These are phyloP conservation scores for Phortica variegata DNA, from an alignment of 1,140 invertebrate species.

Conservation along the genomic window DNA sequence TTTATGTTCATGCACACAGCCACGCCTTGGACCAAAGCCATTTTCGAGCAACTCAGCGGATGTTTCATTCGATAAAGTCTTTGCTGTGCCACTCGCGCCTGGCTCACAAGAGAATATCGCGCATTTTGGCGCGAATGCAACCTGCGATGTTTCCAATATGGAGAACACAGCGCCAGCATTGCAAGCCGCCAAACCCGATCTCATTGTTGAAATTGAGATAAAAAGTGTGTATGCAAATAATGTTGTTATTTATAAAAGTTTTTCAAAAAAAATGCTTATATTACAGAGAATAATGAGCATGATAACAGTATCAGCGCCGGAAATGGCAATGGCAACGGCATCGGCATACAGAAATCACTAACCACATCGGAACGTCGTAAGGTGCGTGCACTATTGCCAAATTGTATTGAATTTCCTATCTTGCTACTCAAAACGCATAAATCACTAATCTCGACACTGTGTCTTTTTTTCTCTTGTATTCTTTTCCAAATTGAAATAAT, in stretches of 20 bases:
- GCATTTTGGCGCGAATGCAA: conserved; percentile 15
- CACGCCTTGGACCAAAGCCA: conserved; percentile 77
- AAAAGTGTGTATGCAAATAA: conserved; percentile 29
- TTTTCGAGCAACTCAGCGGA: conserved; percentile 74
- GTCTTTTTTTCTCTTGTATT: conserved; percentile 14
- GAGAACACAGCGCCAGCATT: conserved; percentile 23
- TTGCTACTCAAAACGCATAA: no score
- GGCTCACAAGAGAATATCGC: conserved; percentile 59
- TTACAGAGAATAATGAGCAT: conserved; percentile 28
- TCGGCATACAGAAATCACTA: conserved; percentile 65
- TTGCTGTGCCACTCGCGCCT: conserved; percentile 73
- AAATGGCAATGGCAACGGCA: conserved; percentile 23
- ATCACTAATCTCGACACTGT: not conserved
- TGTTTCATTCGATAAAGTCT: conserved; percentile 78
- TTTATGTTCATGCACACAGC: conserved; percentile 61
- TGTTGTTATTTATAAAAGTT: not conserved
- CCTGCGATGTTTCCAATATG: no score
- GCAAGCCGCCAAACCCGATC: conserved; percentile 40
- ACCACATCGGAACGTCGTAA: conserved; percentile 74
- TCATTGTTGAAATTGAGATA: conserved; percentile 55
- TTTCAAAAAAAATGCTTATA: not conserved
- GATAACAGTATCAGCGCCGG: conserved; percentile 26
- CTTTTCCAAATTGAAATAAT: not conserved
- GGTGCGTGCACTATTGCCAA: no score
- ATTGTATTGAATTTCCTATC: no score